Evolutionary conservation across 2,888 invertebrate genomes (phyloP).

Genomic region (Pedicia rivosa): DNA sequence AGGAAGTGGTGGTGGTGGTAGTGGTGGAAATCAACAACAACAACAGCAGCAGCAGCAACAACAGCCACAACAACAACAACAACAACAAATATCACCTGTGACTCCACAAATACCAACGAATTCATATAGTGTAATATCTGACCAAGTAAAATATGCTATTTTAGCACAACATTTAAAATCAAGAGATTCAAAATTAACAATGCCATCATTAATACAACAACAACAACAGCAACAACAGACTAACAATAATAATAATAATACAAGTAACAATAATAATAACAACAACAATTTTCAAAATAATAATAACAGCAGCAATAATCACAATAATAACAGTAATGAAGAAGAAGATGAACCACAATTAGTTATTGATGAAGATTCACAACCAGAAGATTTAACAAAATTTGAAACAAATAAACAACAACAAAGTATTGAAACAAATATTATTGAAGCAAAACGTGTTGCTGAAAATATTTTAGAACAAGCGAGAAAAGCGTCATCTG

Average conservation of each 20-base stretch:
- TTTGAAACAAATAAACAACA: conserved; percentile 14
- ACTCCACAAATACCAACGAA: conserved; percentile 23
- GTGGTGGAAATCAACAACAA: conserved; percentile 9
- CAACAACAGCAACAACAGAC: too few species aligned
- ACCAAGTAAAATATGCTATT: conserved; percentile 59
- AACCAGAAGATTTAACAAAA: conserved; percentile 16
- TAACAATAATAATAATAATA: conserved; percentile 1
- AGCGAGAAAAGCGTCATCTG: conserved; percentile 24
- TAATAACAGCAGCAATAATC: conserved; percentile 5
- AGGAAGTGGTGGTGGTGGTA: conserved; percentile 18
- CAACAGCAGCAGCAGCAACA: conserved; percentile 7
- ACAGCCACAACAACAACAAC: conserved; percentile 14
- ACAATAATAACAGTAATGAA: conserved; percentile 23
- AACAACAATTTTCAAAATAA: conserved; percentile 14
- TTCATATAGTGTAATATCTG: conserved; percentile 32
- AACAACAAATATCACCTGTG: conserved; percentile 8
- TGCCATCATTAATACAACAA: not conserved
- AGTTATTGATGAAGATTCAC: conserved; percentile 28
- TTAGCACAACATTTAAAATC: conserved; percentile 53
- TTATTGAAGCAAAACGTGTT: conserved; percentile 33
- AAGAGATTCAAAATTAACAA: not conserved
- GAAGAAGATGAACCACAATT: conserved; percentile 38
- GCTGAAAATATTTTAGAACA: conserved; percentile 42
- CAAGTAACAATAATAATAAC: conserved; percentile 9
- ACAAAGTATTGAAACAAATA: conserved; percentile 32